Evolutionary conservation across 2,888 invertebrate genomes (phyloP).

Genomic region (Tetranychus piercei): DNA sequence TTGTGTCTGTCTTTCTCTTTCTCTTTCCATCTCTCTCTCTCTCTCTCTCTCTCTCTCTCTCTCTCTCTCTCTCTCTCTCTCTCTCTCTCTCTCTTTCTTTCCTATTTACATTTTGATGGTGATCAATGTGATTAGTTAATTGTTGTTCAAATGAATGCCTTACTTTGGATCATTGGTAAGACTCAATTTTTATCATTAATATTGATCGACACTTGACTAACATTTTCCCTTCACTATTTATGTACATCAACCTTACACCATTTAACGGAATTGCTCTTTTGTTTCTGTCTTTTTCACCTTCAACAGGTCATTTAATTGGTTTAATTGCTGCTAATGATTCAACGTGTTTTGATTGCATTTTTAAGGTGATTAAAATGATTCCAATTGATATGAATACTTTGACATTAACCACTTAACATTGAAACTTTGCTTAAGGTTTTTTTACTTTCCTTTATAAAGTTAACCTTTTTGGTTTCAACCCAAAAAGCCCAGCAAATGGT

Average conservation of each 20-base stretch:
- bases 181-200: not conserved
- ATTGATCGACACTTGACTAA: not conserved
- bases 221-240: not conserved
- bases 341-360: not conserved
- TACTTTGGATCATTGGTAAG: not conserved
- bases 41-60: not conserved
- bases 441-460: no score
- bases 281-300: not conserved
- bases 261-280: no score
- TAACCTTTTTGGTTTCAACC: no score
- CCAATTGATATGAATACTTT: no score
- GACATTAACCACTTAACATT: no score
- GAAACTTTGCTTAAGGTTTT: no score
- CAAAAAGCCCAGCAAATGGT: no score
- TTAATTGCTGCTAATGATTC: not conserved
- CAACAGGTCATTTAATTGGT: not conserved
- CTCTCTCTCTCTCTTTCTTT: not conserved
- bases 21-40: not conserved
- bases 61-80: conserved; percentile 2
- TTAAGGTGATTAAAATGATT: not conserved
- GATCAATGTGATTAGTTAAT: not conserved
- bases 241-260: no score
- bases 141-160: not conserved
- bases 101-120: not conserved
- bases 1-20: not conserved